Conservation (phyloP, 2,888 invertebrate genomes). For the Physocephala rufipes region DNA sequence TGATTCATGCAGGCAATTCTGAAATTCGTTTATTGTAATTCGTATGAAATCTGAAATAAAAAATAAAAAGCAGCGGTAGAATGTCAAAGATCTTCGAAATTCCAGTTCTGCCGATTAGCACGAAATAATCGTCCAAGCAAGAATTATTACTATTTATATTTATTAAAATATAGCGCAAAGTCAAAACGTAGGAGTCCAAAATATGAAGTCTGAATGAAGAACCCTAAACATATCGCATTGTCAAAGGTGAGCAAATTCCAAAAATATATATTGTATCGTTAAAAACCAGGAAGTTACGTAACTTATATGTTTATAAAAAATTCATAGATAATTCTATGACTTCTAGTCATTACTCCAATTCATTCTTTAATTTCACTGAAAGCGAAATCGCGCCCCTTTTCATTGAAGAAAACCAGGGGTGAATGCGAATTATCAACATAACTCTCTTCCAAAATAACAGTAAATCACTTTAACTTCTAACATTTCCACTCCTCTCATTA, state of each 20-base stretch:
- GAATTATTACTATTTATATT: background rate
- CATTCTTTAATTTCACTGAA: background rate
- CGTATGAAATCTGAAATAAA: background rate
- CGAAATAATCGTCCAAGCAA: constrained; percentile 11
- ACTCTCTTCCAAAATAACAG: too few species aligned
- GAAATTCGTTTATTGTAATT: background rate
- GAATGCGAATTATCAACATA: too few species aligned
- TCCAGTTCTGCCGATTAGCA: background rate
- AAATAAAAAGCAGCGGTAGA: background rate
- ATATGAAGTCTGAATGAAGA: constrained; percentile 21
- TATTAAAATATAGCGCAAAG: background rate
- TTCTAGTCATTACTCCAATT: background rate
- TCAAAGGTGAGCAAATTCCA: too few species aligned
- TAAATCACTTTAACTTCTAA: too few species aligned
- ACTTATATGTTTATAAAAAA: background rate
- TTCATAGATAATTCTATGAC: too few species aligned
- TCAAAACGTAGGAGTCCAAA: constrained; percentile 1
- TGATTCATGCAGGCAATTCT: constrained; percentile 20
- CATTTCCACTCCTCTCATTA: too few species aligned
- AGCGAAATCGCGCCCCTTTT: too few species aligned
- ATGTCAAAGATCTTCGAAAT: background rate
- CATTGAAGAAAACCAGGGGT: too few species aligned
- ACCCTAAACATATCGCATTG: constrained; percentile 25
- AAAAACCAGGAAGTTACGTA: too few species aligned
- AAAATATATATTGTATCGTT: too few species aligned